phyloP scores from a whole-genome alignment of 1,140 invertebrate species.

The Carcinoscorpius rotundicauda region DNA sequence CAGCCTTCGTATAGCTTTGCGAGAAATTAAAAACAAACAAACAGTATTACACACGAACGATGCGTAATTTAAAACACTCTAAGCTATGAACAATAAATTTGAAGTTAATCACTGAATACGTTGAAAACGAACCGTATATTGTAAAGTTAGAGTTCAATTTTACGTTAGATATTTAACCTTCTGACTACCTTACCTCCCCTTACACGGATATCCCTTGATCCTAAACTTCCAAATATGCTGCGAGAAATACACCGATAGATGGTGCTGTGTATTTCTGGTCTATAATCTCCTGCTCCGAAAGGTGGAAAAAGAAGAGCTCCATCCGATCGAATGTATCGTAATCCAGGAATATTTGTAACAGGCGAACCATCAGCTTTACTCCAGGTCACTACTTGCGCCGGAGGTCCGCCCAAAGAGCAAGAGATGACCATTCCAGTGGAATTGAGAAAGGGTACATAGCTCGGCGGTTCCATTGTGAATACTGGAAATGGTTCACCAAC shows the following conservation, averaged over 20 bases:
- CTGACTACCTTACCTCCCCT: constrained; percentile 27
- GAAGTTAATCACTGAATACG: too few species aligned
- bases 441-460: constrained; percentile 16
- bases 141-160: too few species aligned
- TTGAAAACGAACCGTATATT: too few species aligned
- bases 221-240: constrained; percentile 29
- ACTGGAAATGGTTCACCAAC: too few species aligned
- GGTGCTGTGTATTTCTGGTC: constrained; percentile 27
- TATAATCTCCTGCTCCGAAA: constrained; percentile 26
- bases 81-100: too few species aligned
- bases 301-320: constrained; percentile 32
- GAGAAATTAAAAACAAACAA: too few species aligned
- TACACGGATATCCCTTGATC: constrained; percentile 29
- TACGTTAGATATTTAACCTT: too few species aligned
- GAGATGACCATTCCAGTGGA: constrained; percentile 82
- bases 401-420: constrained; percentile 78
- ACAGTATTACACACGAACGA: too few species aligned
- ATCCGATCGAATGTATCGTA: constrained; percentile 47
- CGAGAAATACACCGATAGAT: constrained; percentile 31
- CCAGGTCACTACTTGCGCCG: constrained; percentile 80
- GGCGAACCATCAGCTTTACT: constrained; percentile 41
- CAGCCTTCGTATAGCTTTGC: too few species aligned
- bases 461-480: constrained; percentile 10
- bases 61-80: too few species aligned
- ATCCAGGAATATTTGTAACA: constrained; percentile 45